Base-by-base conservation (phyloP, 2,888 invertebrate genomes). In the Yponomeuta malinellus region DNA sequence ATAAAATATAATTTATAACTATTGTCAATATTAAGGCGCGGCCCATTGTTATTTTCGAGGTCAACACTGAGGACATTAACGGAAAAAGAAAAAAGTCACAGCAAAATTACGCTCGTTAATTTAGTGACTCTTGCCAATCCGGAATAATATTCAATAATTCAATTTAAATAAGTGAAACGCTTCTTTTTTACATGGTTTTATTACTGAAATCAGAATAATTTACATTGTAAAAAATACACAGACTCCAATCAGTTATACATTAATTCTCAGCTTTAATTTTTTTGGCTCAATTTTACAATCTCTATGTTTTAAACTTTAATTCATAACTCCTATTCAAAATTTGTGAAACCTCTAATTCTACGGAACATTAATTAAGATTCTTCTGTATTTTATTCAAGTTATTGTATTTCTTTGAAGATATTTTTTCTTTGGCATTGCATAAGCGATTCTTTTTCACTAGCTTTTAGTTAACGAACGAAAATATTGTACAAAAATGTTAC, bases 211-310 rank as follows among this genome's bases (percentile, higher is more conserved):
- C 88, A 90, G 90, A 91, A 90, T 90, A 90, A 89, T 90, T 92
- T 92, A 92, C 90, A 91, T 88, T 89, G 92, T 93, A 93, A 92
- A 93, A 92, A 93, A 92, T 92, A 92, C 92, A 89, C 88, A 83
- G 85, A 89, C 84, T 88, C 82, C 86, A 81, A 83, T 85, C 48
- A 84, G 78, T 79, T 75, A 83, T 83, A 89, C 79, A 74, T 87
- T 64, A 87, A 88, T 82, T 83, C 52, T 83, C 79, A 84, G 84
- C 81, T 81, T 82, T 77, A 73, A 73, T 82, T 43, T 82, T 10
- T 84, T 84, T 84, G 84, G 83, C 84, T 85, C 83, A 86, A 88
- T 85, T 81, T 86, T 85, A 89, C 84, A 85, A 74, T 82, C 10
- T 52, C 63, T 70, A 70, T 66, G 79, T 73, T 77, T 79, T 79